phyloP scores from a whole-genome alignment of 2,888 invertebrate genomes.

The Bursaphelenchus okinawaensis region DNA sequence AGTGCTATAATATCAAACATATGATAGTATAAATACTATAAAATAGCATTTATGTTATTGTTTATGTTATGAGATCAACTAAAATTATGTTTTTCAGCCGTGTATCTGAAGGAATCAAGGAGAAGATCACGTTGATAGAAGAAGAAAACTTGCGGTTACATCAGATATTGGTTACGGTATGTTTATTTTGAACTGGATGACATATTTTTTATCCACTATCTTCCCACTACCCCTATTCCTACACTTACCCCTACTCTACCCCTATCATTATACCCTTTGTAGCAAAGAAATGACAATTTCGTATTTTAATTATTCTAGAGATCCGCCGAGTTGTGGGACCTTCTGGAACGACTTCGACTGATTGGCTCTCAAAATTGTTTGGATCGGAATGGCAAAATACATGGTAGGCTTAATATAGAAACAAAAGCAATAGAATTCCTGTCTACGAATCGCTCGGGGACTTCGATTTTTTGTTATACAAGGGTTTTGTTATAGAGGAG shows the following conservation, averaged over 20 bases:
- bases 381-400: background rate
- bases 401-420: too few species aligned
- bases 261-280: too few species aligned
- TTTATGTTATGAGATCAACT: too few species aligned
- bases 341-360: slow-evolving; percentile 44
- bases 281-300: slow-evolving; percentile 3
- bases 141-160: slow-evolving; percentile 30
- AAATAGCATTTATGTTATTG: too few species aligned
- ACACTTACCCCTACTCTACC: too few species aligned
- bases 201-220: background rate
- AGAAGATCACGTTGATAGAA: slow-evolving; percentile 27
- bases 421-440: too few species aligned
- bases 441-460: too few species aligned
- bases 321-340: slow-evolving; percentile 50
- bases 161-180: slow-evolving; percentile 31
- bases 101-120: slow-evolving; percentile 26
- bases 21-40: too few species aligned
- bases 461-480: too few species aligned
- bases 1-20: too few species aligned
- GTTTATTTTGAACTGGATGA: background rate
- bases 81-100: slow-evolving; percentile 15
- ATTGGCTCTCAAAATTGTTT: slow-evolving; percentile 25
- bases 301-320: slow-evolving; percentile 31
- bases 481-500: too few species aligned
- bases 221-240: background rate